These are phyloP conservation scores for Harpia harpyja DNA, from an alignment of 2,797 vertebrate genomes.

Conservation along the genomic window DNA sequence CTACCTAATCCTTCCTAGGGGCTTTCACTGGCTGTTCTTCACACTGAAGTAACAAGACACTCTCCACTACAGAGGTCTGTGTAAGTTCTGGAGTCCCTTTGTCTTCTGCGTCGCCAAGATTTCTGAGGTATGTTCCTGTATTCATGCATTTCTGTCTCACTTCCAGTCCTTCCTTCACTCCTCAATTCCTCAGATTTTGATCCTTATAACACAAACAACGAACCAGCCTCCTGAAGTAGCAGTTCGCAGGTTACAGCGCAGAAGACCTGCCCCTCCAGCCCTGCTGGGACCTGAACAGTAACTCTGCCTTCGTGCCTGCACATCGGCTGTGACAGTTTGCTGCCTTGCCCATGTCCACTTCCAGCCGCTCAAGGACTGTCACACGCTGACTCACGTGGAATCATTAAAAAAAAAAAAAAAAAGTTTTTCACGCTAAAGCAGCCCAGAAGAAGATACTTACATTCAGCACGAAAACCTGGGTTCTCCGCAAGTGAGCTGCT, in stretches of 20 bases:
- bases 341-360: background rate
- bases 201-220: fast-evolving
- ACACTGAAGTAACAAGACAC: background rate
- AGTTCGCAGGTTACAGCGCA: background rate
- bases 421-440: background rate
- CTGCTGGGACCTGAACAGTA: fast-evolving
- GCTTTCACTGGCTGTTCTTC: background rate
- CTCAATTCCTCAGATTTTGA: background rate
- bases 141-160: fast-evolving
- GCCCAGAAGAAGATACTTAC: background rate
- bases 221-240: background rate
- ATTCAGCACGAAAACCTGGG: no score
- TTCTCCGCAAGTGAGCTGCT: background rate
- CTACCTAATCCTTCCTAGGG: background rate
- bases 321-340: background rate
- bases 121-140: background rate
- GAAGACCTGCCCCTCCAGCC: background rate
- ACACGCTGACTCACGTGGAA: background rate
- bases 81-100: background rate
- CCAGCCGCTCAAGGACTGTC: background rate
- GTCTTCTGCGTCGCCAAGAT: background rate
- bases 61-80: background rate
- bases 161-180: background rate
- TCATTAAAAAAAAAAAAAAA: no score
- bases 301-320: background rate